Evolutionary conservation across 2,113 vertebrate species (phyloP), one percentile per base, ranked within the genome.

Genomic region (Colossoma macropomum): DNA sequence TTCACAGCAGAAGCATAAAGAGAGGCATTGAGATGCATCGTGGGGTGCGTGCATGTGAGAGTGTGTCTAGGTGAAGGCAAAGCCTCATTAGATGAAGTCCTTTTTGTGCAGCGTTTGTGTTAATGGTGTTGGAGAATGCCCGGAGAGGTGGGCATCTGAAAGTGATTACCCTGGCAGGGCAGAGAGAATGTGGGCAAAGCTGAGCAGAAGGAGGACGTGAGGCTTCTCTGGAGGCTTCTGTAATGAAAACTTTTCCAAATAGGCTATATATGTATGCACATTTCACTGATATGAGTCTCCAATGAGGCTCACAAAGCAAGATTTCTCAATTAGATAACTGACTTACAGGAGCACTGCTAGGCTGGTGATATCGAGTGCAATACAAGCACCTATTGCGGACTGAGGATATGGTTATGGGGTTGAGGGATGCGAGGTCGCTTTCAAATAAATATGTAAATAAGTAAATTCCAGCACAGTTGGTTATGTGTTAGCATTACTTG

Each of bases 141-240:
- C 75, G 25, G 62, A 62, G 87, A 86, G 52, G 75, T 75, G 66
- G 79, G 87, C 77, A 79, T 88, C 88, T 89, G 84, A 79, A 69
- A 87, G 56, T 76, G 80, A 86, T 85, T 92, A 74, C 32, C 0
- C 48, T 79, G 80, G 82, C 59, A 77, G 76, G 72, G 74, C 78
- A 15, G 74, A 0, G 41, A 13, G 69, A 75, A 80, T 83, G 6
- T 25, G 17, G 76, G 80, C 77, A 84, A 77, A 48, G 80, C 71
- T 65, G 66, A 86, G 81, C 83, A 83, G 83, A 79, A 75, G 68
- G 45, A 79, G 34, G 77, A 81, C 65, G n/a, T 72, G 59, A 75
- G 34, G 28, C 32, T 59, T 69, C 21, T 21, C 16, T 71, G 54
- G 74, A 83, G 69, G 68, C 74, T 77, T 65, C 32, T 54, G 45